Percentiles rank a stretch among this genome's conserved stretches.
phyloP scores from a whole-genome alignment of 2,888 invertebrate genomes.

The Erebia epiphron region DNA sequence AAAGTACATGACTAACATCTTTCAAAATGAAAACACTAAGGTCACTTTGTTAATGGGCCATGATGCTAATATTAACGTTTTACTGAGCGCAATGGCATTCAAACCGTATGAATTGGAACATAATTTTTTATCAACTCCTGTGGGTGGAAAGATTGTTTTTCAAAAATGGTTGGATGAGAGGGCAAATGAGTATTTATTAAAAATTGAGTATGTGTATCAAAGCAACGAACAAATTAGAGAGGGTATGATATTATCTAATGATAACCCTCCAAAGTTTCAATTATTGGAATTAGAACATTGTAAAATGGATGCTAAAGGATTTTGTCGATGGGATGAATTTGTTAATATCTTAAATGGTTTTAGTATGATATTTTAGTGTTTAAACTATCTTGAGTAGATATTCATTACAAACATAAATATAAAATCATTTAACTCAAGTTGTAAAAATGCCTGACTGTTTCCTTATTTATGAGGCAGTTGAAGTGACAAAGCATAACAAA shows the following conservation, averaged over 20 bases:
- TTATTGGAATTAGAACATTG: constrained; percentile 59
- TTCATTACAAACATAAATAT: too few species aligned
- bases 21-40: constrained; percentile 52
- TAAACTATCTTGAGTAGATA: too few species aligned
- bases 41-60: constrained; percentile 68
- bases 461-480: too few species aligned
- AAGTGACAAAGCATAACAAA: too few species aligned
- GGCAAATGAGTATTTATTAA: constrained; percentile 51
- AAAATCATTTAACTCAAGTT: too few species aligned
- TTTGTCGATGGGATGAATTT: constrained; percentile 66
- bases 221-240: constrained; percentile 59
- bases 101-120: constrained; percentile 53
- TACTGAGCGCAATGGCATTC: constrained; percentile 58
- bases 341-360: constrained; percentile 45
- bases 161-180: constrained; percentile 62
- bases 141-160: constrained; percentile 71
- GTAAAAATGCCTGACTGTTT: too few species aligned
- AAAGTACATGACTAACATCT: constrained; percentile 54
- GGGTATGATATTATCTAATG: constrained; percentile 51
- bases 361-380: constrained; percentile 1
- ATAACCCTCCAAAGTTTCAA: constrained; percentile 57
- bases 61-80: constrained; percentile 68
- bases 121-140: constrained; percentile 60
- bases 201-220: constrained; percentile 68
- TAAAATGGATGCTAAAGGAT: constrained; percentile 53